Evolutionary conservation across 2,888 invertebrate species (phyloP).

Genomic region (Ctena decussata): DNA sequence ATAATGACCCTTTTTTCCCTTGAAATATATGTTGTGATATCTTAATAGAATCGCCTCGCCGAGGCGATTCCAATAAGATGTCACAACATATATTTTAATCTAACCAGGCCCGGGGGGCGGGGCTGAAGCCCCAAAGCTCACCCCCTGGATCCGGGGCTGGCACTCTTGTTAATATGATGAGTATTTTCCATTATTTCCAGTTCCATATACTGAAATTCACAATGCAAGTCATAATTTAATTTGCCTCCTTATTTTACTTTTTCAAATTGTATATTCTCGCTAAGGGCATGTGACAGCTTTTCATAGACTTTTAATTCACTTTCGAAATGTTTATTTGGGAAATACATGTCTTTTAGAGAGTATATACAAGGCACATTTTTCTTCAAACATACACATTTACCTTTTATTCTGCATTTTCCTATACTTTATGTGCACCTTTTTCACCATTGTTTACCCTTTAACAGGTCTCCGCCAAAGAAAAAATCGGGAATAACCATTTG

Average conservation of each 20-base stretch:
- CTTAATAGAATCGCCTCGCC: too few species aligned
- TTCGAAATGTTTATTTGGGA: not conserved
- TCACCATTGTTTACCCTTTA: conserved; percentile 7
- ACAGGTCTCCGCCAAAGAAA: conserved; percentile 70
- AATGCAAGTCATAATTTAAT: not conserved
- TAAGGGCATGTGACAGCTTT: not conserved
- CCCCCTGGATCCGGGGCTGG: too few species aligned
- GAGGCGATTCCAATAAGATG: too few species aligned
- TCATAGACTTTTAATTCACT: not conserved
- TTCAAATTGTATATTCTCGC: conserved; percentile 5
- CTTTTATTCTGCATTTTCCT: not conserved
- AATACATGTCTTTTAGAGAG: conserved; percentile 11
- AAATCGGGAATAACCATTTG: conserved; percentile 67
- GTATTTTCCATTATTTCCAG: conserved; percentile 9
- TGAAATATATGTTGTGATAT: too few species aligned
- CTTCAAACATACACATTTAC: not conserved
- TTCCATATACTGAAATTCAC: not conserved
- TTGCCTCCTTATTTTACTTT: not conserved
- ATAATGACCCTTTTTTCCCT: too few species aligned
- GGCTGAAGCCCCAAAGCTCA: too few species aligned
- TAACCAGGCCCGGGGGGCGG: too few species aligned
- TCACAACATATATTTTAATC: too few species aligned
- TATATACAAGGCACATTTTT: conserved; percentile 6
- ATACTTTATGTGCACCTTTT: not conserved
- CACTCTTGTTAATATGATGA: too few species aligned